Evolutionary conservation across 64 coral and sea anemone species (phyloP), one percentile per base, ranked within the genome.

Genomic region (Stichodactyla mertensii): DNA sequence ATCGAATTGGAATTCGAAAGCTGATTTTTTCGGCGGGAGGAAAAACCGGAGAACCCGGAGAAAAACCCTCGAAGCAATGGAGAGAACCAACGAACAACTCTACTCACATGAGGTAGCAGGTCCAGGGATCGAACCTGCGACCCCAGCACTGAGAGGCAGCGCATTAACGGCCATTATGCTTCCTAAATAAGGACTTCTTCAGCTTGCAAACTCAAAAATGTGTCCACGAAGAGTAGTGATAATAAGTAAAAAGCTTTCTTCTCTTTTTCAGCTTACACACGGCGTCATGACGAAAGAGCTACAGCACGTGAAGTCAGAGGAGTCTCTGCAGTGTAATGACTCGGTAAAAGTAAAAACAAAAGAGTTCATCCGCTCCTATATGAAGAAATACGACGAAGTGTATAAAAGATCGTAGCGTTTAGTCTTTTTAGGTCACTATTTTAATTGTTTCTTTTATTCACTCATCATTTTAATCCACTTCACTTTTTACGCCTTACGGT

Each of bases 321-420:
- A 87, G 4, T 78, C 83, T 4, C 86, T 98, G 22, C 87, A 94
- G 78, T 98, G 96, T 59, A 98, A 92, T 20, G 96, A 98, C 82
- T 98, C 96, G 18, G 96, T 98, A 4, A 98, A 98, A 81, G 93
- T 98, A 52, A 95, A 98, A 54, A 95, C 92, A 6, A 98, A 98
- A 81, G 96, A 98, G 28, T 98, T 92, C 60, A 98, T 98, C 69
- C 90, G 93, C 53, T 88, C 80, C 24, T 98, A 98, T 84, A 98
- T 98, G 96, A 92, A 87, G 83, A 98, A 95, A 83, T 95, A 89
- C 86, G 93, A 89, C 19, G n/a, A 93, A 66, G 93, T 90, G 7
- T 98, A 95, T 55, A 92, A 94, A 87, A 80, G 92, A 54, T 81
- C 15, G 13, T 81, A 81, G 78, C 78, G 54, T 45, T 6, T 81